Evolutionary conservation across 1,140 invertebrate genomes (phyloP), one percentile per base, ranked within the genome.

Genomic region (Stratiolaelaps scimitus): DNA sequence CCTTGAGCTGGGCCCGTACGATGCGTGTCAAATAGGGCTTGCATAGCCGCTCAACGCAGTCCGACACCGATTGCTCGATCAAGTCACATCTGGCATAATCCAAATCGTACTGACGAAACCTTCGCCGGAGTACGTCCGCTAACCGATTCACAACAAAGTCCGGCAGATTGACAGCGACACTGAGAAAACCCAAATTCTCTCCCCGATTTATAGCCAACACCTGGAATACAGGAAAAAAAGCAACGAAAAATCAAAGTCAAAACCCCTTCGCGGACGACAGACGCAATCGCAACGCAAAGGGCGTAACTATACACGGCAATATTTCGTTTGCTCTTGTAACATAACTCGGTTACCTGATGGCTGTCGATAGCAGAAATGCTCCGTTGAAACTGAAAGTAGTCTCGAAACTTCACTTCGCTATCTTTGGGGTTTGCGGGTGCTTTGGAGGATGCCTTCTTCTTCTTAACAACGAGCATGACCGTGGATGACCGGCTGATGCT

Each of bases 121-220:
- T 73, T 26, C 28, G 44, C 45, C 43, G 44, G 13, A 68, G 65
- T 19, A 64, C 56, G 4, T 48, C 45, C 66, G 79, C 79, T 17
- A 87, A 80, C 70, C 76, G 74, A n/a, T 78, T 73, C 70, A 82
- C 81, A 56, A 89, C 78, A 72, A 75, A 80, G 60, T 84, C 80
- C n/a, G 1, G n/a, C 13, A 5, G 84, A 83, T 78, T 74, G 15
- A 91, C 75, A 78, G 89, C 90, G 0, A 91, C 84, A 7, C 78
- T 78, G 0, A 93, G 74, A 64, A 87, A 79, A 74, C 92, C 91
- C 67, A 84, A 77, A 48, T 82, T 80, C 75, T 92, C 88, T 1
- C 85, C 89, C 69, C 89, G 78, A 75, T 91, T 92, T 13, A 93
- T 82, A 7, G 90, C 89, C 65, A 92, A 74, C 64, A 86, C 82